phyloP scores from a whole-genome alignment of 2,113 vertebrate species.

The Pituophis catenifer region DNA sequence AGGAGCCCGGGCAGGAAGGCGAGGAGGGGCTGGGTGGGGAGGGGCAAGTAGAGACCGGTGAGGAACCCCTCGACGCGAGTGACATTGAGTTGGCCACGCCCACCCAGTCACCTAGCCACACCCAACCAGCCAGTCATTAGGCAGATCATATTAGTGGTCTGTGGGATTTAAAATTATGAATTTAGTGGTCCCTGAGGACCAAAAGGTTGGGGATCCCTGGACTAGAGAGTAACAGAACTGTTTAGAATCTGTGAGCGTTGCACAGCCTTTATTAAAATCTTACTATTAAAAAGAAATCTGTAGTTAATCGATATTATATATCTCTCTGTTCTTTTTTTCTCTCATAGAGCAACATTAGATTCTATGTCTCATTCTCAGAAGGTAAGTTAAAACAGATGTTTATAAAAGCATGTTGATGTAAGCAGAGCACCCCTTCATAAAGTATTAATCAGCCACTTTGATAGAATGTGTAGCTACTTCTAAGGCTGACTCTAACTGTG shows the following conservation, averaged over 20 bases:
- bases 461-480: background rate
- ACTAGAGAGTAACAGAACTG: background rate
- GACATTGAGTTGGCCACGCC: too few species aligned
- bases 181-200: too few species aligned
- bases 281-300: background rate
- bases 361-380: conserved; percentile 20
- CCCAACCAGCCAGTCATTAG: too few species aligned
- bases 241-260: background rate
- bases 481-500: background rate
- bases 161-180: too few species aligned
- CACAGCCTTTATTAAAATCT: background rate
- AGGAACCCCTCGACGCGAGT: too few species aligned
- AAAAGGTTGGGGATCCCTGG: background rate
- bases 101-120: too few species aligned
- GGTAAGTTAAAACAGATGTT: conserved; percentile 49
- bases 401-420: background rate
- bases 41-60: too few species aligned
- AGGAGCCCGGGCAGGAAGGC: too few species aligned
- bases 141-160: too few species aligned
- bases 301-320: background rate
- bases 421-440: background rate
- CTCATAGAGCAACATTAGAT: conserved; percentile 40
- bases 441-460: background rate
- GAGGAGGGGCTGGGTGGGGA: too few species aligned
- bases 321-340: background rate